Base-by-base conservation (phyloP, 2,797 vertebrate genomes). In the Phaenicophaeus curvirostris region DNA sequence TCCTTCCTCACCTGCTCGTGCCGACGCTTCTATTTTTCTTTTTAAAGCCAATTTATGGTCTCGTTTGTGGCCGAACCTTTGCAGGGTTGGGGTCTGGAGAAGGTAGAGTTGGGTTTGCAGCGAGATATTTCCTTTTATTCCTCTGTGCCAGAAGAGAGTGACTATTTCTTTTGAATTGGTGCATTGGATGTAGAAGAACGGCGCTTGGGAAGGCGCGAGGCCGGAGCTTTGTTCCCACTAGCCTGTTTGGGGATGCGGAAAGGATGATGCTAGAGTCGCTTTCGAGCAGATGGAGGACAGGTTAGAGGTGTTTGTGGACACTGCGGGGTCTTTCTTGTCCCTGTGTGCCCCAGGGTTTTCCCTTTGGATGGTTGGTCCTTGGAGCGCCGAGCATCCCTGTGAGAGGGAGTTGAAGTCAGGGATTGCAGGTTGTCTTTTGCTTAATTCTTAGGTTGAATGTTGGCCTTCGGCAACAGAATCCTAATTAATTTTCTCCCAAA, bases 91-190 rank as follows among this genome's bases (percentile, higher is more conserved):
- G 50, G 77, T 20, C 61, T 13, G 2, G 46, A 46, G 61, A 73
- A 17, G 30, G 0, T 35, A 5, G 1, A 1, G 54, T 28, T 46
- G 80, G 77, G 11, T 90, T 76, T 42, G 59, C 62, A 31, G 82
- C 8, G 2, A 65, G 80, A 57, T 13, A 30, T 85, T 94, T 50
- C 81, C 62, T 87, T 91, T 80, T 67, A 28, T 82, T 81, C 58
- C 80, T 46, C n/a, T 5, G 5, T 61, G 71, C 75, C 33, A 24
- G 91, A 78, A 37, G 13, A 85, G 89, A 50, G 88, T 63, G 67
- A 94, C 90, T 91, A 69, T 68, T 89, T 90, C 79, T 51, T 82
- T 61, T 54, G 83, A 44, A 18, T 54, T 17, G 72, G 46, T 46
- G 20, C 20, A 21, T 46, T 46, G 61, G 94, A 31, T 74, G 83